Conservation (phyloP, 2,797 vertebrate species). For the Melopsittacus undulatus region DNA sequence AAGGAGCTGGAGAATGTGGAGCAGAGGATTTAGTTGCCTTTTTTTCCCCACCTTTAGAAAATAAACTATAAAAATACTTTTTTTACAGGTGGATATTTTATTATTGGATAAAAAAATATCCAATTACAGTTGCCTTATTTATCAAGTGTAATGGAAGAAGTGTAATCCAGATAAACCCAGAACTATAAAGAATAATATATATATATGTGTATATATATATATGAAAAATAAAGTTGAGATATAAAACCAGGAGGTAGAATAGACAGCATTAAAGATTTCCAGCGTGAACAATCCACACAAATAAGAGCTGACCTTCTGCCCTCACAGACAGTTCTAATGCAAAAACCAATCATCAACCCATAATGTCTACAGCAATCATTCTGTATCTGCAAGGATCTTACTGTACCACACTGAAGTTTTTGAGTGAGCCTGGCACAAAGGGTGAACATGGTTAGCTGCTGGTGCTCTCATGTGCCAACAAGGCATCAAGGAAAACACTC, state of each 20-base stretch:
- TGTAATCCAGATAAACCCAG: neutral
- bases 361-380: neutral
- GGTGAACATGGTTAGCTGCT: neutral
- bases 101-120: no score
- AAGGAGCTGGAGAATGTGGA: constrained; percentile 79
- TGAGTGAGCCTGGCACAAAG: neutral
- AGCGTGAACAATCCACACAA: neutral
- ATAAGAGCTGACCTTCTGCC: neutral
- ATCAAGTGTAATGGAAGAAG: neutral
- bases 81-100: neutral
- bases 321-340: neutral
- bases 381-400: neutral
- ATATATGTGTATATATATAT: neutral
- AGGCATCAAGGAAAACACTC: neutral
- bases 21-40: neutral
- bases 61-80: neutral
- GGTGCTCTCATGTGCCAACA: neutral
- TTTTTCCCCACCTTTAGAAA: neutral
- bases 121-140: neutral
- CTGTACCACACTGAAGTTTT: neutral
- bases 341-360: neutral
- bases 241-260: neutral
- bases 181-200: neutral
- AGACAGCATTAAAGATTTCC: neutral
- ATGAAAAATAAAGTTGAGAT: neutral